Evolutionary conservation across 1,140 invertebrate species (phyloP).

Genomic region (Stratiolaelaps scimitus): DNA sequence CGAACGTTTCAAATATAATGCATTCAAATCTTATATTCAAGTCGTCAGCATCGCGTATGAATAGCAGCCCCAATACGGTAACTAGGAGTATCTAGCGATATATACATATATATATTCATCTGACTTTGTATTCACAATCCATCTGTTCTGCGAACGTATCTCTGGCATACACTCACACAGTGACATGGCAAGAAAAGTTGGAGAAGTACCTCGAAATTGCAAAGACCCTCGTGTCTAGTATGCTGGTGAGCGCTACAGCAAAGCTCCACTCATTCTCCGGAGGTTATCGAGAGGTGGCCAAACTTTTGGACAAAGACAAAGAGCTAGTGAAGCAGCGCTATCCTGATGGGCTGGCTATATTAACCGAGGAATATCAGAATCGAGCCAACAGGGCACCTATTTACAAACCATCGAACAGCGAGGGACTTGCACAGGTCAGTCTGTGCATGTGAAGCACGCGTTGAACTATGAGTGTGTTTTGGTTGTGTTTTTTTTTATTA

Average conservation of each 20-base stretch:
- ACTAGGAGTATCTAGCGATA: too few species aligned
- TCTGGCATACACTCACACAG: slow-evolving; percentile 22
- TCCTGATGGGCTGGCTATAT: slow-evolving; percentile 13
- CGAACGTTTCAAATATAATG: too few species aligned
- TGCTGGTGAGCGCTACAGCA: slow-evolving; percentile 70
- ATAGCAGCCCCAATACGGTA: too few species aligned
- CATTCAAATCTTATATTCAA: too few species aligned
- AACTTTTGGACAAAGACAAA: slow-evolving; percentile 37
- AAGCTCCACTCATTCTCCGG: slow-evolving; percentile 72
- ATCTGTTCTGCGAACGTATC: too few species aligned
- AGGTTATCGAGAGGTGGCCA: slow-evolving; percentile 83
- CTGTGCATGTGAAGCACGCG: too few species aligned
- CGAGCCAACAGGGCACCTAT: neutral
- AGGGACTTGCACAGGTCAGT: slow-evolving; percentile 24
- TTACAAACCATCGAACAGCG: slow-evolving; percentile 6
- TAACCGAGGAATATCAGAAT: slow-evolving; percentile 22
- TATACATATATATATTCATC: too few species aligned
- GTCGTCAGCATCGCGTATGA: too few species aligned
- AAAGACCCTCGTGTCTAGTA: slow-evolving; percentile 60
- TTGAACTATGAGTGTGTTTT: too few species aligned
- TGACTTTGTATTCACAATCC: too few species aligned
- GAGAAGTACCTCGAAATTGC: slow-evolving; percentile 47
- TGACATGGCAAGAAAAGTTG: slow-evolving; percentile 35
- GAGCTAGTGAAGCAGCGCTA: slow-evolving; percentile 25
- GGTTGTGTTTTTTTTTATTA: too few species aligned